These are phyloP conservation scores for Oscheius myriophilus DNA, from an alignment of 2,888 invertebrate species.

Conservation along the genomic window DNA sequence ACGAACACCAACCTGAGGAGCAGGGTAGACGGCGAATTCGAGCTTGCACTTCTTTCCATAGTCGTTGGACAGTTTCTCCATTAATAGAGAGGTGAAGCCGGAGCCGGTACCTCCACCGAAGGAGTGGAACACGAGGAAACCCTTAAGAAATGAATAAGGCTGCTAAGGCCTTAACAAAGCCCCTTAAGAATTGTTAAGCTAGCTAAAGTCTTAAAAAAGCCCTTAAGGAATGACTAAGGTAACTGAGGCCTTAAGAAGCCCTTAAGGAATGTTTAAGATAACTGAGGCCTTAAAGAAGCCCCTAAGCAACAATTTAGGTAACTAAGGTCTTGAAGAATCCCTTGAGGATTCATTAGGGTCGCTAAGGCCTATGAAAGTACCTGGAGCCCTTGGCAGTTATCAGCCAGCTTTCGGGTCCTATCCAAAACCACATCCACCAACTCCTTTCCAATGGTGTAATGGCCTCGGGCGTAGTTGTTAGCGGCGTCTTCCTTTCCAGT, in stretches of 20 bases:
- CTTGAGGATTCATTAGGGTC: too few species aligned
- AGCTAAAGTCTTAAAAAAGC: too few species aligned
- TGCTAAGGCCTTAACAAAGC: too few species aligned
- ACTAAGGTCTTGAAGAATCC: too few species aligned
- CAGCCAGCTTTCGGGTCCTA: slow-evolving; percentile 72
- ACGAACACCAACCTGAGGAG: slow-evolving; percentile 79
- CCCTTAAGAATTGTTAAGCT: too few species aligned
- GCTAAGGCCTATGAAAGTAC: too few species aligned
- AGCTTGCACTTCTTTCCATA: slow-evolving; percentile 87
- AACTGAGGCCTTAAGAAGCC: too few species aligned
- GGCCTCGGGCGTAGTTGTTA: slow-evolving; percentile 96
- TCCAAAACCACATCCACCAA: slow-evolving; percentile 62
- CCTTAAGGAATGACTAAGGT: slow-evolving; percentile 16
- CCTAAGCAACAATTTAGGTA: background rate
- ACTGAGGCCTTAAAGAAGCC: too few species aligned
- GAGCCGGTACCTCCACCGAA: slow-evolving; percentile 89
- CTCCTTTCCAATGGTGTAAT: slow-evolving; percentile 86
- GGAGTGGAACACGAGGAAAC: slow-evolving; percentile 88
- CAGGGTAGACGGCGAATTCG: slow-evolving; percentile 87
- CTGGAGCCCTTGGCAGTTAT: slow-evolving; percentile 80
- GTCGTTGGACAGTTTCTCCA: slow-evolving; percentile 84
- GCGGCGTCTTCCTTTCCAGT: slow-evolving; percentile 96
- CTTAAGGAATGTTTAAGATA: too few species aligned
- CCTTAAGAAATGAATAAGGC: slow-evolving; percentile 15
- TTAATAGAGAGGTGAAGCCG: slow-evolving; percentile 85